These are phyloP conservation scores for human (Homo sapiens) DNA, from an alignment of 2,113 vertebrate genomes.

Conservation along the genomic window GRCh38 chr1:27519501-27520000, in stretches of 20 bases:
- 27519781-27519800: conserved; percentile 64
- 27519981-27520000: conserved; percentile 65
- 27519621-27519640: not conserved
- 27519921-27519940: conserved; percentile 72
- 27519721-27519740: conserved; percentile 77
- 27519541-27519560: conserved; percentile 27
- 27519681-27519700: conserved; percentile 61
- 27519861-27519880: conserved; percentile 70
- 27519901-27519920: conserved; percentile 74
- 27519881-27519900: conserved; percentile 73
- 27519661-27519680: conserved; percentile 65
- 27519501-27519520: conserved; percentile 76
- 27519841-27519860: conserved; percentile 16
- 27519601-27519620: not conserved
- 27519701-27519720: conserved; percentile 69
- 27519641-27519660: not conserved
- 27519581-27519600: conserved; percentile 33
- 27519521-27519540: conserved; percentile 55
- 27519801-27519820: conserved; percentile 20
- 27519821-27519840: conserved; percentile 49
- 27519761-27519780: conserved; percentile 70
- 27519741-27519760: conserved; percentile 77
- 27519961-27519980: conserved; percentile 73
- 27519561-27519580: conserved; percentile 44
- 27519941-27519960: conserved; percentile 71